Evolutionary conservation across 2,888 invertebrate species (phyloP).

Genomic region (Podabrus alpinus): DNA sequence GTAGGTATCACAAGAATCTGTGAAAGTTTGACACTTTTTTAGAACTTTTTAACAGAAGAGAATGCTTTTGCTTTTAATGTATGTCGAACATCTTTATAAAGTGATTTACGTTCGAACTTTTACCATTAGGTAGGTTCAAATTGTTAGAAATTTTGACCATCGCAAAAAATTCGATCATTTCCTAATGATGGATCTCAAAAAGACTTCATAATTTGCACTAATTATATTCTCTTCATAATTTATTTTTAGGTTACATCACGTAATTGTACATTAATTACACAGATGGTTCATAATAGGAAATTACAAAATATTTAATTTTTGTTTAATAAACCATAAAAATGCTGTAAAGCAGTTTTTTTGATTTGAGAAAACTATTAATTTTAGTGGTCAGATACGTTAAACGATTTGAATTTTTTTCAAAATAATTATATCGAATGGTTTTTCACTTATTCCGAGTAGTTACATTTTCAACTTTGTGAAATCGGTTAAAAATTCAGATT

Average conservation of each 20-base stretch:
- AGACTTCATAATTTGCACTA: not conserved
- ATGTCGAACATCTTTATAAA: constrained; percentile 16
- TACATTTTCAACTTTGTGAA: not conserved
- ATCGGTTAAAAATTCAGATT: not conserved
- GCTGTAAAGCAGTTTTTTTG: not conserved
- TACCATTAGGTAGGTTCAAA: not conserved
- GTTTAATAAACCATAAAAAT: not conserved
- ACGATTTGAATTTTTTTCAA: not conserved
- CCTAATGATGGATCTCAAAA: not conserved
- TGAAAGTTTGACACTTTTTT: not conserved
- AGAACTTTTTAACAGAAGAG: not conserved
- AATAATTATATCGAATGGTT: not conserved
- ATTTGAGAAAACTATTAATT: not conserved
- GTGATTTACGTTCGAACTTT: not conserved
- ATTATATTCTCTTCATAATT: not conserved
- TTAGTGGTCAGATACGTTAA: not conserved
- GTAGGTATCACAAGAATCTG: not conserved
- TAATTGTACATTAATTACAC: not conserved
- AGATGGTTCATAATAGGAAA: not conserved
- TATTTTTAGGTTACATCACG: not conserved
- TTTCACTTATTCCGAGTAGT: not conserved
- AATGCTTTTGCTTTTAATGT: not conserved
- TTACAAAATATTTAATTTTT: not conserved
- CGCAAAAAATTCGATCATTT: not conserved
- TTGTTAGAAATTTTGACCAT: not conserved